phyloP scores from a whole-genome alignment of 2,888 invertebrate species.

The Agrochola macilenta region DNA sequence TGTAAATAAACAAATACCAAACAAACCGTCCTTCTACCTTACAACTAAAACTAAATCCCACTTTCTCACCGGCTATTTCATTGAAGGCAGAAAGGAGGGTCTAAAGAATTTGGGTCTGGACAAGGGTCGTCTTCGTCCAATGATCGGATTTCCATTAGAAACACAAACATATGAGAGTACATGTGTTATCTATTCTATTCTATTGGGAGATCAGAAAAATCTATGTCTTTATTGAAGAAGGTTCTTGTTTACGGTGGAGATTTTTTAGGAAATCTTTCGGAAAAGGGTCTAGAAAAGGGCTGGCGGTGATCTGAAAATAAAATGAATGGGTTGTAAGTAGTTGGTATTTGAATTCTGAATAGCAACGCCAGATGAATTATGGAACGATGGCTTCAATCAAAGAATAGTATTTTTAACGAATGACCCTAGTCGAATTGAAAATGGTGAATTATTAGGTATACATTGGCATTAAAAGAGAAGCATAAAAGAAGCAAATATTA shows the following conservation, averaged over 20 bases:
- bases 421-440: neutral
- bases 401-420: neutral
- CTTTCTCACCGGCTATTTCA: constrained; percentile 21
- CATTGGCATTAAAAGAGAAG: neutral
- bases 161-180: constrained; percentile 36
- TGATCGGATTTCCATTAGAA: constrained; percentile 55
- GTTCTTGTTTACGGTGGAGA: constrained; percentile 10
- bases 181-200: constrained; percentile 38
- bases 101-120: constrained; percentile 33
- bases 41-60: constrained; percentile 11
- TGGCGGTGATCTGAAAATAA: neutral
- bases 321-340: no score
- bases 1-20: constrained; percentile 11
- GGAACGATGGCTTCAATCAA: neutral
- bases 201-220: constrained; percentile 21
- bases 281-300: neutral
- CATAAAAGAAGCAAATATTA: no score
- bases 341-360: neutral
- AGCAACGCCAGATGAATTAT: neutral
- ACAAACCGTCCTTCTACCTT: neutral
- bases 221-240: constrained; percentile 36
- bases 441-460: no score
- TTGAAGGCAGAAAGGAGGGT: constrained; percentile 15
- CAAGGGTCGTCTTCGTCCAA: constrained; percentile 52
- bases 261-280: constrained; percentile 11